Evolutionary conservation across 2,113 vertebrate species (phyloP).

Genomic region (Catharus fuscescens): DNA sequence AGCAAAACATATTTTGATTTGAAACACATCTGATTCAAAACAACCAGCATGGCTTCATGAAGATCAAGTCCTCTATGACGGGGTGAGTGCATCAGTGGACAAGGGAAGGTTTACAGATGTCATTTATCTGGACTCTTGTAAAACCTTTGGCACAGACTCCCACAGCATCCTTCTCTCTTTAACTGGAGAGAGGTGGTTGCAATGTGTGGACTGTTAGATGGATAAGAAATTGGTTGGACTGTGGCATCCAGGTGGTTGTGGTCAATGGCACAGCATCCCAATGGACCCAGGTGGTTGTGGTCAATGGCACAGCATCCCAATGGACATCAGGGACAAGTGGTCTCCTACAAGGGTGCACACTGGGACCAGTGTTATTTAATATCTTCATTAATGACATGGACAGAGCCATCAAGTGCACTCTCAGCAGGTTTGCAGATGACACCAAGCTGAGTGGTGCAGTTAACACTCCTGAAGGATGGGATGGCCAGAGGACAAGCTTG

Average conservation of each 20-base stretch:
- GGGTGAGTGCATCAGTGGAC: background rate
- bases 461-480: background rate
- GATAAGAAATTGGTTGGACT: background rate
- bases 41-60: background rate
- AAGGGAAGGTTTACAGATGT: background rate
- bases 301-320: background rate
- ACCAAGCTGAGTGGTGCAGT: background rate
- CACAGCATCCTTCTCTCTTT: background rate
- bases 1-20: background rate
- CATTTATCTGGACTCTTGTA: background rate
- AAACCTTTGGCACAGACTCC: accelerated
- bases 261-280: background rate
- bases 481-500: background rate
- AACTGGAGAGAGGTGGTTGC: background rate
- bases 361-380: background rate
- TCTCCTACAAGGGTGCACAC: too few relatives aligned
- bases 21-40: background rate
- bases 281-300: background rate
- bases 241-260: background rate
- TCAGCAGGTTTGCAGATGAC: background rate
- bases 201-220: background rate
- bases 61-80: background rate
- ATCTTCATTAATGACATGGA: background rate
- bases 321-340: background rate
- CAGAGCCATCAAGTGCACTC: accelerated